phyloP scores from a whole-genome alignment of 1,140 invertebrate genomes.

The Drosophila kohkoa region DNA sequence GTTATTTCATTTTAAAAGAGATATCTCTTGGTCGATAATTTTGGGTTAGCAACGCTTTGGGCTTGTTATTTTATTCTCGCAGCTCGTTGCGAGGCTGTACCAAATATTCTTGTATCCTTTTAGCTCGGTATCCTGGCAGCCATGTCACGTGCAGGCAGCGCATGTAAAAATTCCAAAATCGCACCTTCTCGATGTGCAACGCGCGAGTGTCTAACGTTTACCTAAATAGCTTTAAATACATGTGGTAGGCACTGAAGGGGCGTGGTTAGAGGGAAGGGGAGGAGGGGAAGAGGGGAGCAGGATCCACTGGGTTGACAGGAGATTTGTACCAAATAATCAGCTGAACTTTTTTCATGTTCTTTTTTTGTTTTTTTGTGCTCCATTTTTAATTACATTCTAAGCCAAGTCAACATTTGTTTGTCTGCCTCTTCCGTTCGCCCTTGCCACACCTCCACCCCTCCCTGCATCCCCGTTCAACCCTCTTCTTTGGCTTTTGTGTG shows the following conservation, averaged over 20 bases:
- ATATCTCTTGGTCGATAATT: background rate
- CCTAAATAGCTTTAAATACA: slow-evolving; percentile 37
- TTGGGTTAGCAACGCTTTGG: background rate
- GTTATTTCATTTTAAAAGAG: background rate
- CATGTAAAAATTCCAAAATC: slow-evolving; percentile 34
- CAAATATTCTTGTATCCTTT: slow-evolving; percentile 31
- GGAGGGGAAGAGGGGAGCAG: background rate
- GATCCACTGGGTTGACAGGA: background rate
- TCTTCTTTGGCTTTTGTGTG: background rate
- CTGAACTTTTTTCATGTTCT: slow-evolving; percentile 26
- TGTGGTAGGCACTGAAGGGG: background rate
- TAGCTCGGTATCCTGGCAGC: slow-evolving; percentile 30
- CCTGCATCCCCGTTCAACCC: background rate
- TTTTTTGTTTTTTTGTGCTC: background rate
- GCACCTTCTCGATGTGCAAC: slow-evolving; percentile 42
- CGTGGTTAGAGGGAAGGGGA: background rate
- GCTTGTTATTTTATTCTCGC: slow-evolving; percentile 5
- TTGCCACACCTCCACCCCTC: background rate
- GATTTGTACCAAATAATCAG: slow-evolving; percentile 51
- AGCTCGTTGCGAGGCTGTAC: slow-evolving; percentile 27
- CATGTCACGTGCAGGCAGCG: slow-evolving; percentile 52
- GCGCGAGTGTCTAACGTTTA: slow-evolving; percentile 22
- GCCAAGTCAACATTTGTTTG: slow-evolving; percentile 50
- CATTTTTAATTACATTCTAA: slow-evolving; percentile 70
- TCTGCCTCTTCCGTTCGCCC: slow-evolving; percentile 33